Conservation (phyloP, 2,113 vertebrate species). For the Callopanchax toddi region DNA sequence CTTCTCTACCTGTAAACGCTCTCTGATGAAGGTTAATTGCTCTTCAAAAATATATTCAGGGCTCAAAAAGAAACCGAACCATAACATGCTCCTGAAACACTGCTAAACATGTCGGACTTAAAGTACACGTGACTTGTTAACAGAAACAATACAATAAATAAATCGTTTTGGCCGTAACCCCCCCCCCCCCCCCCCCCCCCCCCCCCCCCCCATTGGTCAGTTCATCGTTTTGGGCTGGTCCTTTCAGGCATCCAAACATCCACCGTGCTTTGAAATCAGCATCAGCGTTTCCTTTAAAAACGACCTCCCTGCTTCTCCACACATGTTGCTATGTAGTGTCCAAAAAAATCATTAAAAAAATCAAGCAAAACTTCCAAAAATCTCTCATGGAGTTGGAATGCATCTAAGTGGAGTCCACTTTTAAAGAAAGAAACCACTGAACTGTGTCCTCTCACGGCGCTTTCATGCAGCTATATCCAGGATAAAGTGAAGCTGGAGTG, state of each 20-base stretch:
- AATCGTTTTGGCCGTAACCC: constrained; percentile 74
- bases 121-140: constrained; percentile 70
- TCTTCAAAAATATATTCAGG: constrained; percentile 71
- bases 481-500: constrained; percentile 39
- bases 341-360: constrained; percentile 6
- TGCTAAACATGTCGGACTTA: constrained; percentile 54
- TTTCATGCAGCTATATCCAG: constrained; percentile 38
- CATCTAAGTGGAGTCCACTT: constrained; percentile 34
- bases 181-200: too few species aligned
- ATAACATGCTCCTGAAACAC: constrained; percentile 53
- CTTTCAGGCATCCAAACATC: constrained; percentile 44
- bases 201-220: constrained; percentile 62
- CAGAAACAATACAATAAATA: constrained; percentile 77
- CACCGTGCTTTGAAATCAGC: constrained; percentile 45
- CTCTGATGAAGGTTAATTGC: constrained; percentile 27
- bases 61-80: constrained; percentile 39
- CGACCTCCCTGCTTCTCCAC: constrained; percentile 6
- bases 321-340: constrained; percentile 1
- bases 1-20: constrained; percentile 11
- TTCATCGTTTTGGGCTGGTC: constrained; percentile 48
- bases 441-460: constrained; percentile 8
- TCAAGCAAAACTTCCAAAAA: constrained; percentile 25
- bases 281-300: constrained; percentile 27
- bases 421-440: constrained; percentile 57
- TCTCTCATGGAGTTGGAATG: constrained; percentile 54